phyloP scores from a whole-genome alignment of 2,797 vertebrate genomes.

The Paramormyrops hopkinsi region DNA sequence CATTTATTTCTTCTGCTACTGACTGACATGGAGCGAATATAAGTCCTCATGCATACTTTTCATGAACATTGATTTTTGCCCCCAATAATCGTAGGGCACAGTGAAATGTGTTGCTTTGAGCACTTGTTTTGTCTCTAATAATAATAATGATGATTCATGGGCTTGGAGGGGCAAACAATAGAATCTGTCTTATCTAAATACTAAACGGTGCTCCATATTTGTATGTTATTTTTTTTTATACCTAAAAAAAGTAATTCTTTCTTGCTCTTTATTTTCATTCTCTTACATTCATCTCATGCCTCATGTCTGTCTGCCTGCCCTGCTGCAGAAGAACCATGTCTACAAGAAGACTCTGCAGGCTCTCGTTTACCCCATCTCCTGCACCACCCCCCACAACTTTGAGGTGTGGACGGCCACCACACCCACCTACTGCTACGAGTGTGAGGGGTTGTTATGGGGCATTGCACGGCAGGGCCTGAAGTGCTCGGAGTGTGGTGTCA shows the following conservation, averaged over 20 bases:
- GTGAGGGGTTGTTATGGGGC: slow-evolving; percentile 92
- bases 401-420: slow-evolving; percentile 94
- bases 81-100: neutral
- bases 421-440: slow-evolving; percentile 96
- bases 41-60: slow-evolving; percentile 8
- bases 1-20: neutral
- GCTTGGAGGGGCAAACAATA: neutral
- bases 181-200: neutral
- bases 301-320: slow-evolving; percentile 11
- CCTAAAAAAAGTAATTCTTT: neutral
- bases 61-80: neutral
- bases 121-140: neutral
- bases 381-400: slow-evolving; percentile 91
- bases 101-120: slow-evolving; percentile 1
- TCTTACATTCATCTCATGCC: neutral
- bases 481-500: slow-evolving; percentile 93
- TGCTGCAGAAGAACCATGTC: slow-evolving; percentile 82
- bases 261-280: neutral
- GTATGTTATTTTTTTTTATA: neutral
- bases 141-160: slow-evolving; percentile 10
- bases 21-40: neutral
- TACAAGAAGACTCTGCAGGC: slow-evolving; percentile 94
- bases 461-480: slow-evolving; percentile 94
- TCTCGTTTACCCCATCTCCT: slow-evolving; percentile 96
- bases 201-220: neutral